These are phyloP conservation scores for Zhuqinia jingwanae DNA, from an alignment of 2,888 invertebrate species.

Conservation along the genomic window DNA sequence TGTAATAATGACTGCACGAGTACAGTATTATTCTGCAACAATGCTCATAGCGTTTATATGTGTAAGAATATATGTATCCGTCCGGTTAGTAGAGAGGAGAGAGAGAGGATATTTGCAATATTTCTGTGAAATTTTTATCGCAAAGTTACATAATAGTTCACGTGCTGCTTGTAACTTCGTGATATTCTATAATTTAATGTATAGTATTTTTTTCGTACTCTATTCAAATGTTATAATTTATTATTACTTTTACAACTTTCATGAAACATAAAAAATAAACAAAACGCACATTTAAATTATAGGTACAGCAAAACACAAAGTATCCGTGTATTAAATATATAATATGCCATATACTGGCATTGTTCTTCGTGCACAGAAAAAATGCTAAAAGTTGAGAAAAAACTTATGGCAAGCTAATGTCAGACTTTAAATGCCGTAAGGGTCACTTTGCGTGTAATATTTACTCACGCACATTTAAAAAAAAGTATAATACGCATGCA, in stretches of 20 bases:
- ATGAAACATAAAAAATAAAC: too few species aligned
- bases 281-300: too few species aligned
- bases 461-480: neutral
- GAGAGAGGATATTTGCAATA: too few species aligned
- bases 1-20: neutral
- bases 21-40: neutral
- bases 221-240: too few species aligned
- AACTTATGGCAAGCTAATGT: neutral
- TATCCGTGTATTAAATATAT: too few species aligned
- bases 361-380: too few species aligned
- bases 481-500: too few species aligned
- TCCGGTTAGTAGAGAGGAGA: constrained; percentile 6
- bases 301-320: too few species aligned
- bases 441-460: constrained; percentile 23
- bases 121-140: constrained; percentile 1
- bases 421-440: neutral
- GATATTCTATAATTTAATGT: too few species aligned
- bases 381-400: neutral
- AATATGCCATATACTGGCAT: too few species aligned
- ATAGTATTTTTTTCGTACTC: too few species aligned
- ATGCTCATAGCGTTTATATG: neutral
- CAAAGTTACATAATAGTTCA: constrained; percentile 13
- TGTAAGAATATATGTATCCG: constrained; percentile 19
- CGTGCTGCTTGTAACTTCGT: neutral
- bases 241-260: too few species aligned